Conservation (phyloP, 2,113 vertebrate species). For the cat (Felis catus) region DNA sequence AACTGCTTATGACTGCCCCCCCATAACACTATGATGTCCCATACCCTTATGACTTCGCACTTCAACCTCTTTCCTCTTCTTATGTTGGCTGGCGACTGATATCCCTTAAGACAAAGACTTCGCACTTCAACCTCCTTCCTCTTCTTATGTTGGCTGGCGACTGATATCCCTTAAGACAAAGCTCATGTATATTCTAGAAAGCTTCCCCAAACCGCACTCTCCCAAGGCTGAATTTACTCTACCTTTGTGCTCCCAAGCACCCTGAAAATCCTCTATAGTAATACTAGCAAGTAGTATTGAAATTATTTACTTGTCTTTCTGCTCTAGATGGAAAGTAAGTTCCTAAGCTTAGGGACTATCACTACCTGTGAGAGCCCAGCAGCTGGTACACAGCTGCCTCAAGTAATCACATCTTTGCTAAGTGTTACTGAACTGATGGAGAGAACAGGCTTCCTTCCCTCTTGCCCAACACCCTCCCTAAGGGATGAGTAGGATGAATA, state of each 20-base stretch:
- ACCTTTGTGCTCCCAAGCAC: not conserved
- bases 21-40: not conserved
- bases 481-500: not conserved
- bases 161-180: not conserved
- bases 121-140: not conserved
- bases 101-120: not conserved
- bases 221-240: not conserved
- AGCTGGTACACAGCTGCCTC: not conserved
- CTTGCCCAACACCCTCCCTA: not conserved
- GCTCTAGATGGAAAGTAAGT: not conserved
- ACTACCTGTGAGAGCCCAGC: not conserved
- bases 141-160: not conserved
- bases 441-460: not conserved
- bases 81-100: not conserved
- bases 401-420: not conserved
- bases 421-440: not conserved
- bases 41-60: not conserved
- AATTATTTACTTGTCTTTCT: not conserved
- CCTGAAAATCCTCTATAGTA: not conserved
- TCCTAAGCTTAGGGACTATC: not conserved
- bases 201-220: not conserved
- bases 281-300: not conserved
- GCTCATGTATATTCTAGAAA: not conserved
- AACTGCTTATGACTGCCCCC: not conserved
- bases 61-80: not conserved